Conservation (phyloP, 2,113 vertebrate genomes). For the Tor tambroides region DNA sequence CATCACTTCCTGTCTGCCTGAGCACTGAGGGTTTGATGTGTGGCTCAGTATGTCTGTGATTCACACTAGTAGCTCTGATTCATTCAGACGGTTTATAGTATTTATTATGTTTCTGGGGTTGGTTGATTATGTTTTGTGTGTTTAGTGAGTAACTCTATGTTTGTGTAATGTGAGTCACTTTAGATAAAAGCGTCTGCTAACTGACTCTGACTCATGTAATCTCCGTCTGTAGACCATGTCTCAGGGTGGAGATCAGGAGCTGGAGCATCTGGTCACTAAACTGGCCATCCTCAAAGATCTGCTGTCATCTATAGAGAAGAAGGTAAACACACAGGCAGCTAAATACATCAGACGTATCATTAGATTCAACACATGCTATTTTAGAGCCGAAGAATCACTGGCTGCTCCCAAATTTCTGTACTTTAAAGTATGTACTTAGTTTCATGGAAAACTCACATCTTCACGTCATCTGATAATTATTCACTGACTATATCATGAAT, state of each 20-base stretch:
- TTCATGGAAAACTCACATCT: neutral
- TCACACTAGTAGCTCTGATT: neutral
- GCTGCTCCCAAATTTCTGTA: too few relatives aligned
- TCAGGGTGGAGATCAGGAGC: conserved; percentile 90
- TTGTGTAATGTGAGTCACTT: neutral
- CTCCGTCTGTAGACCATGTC: conserved; percentile 74
- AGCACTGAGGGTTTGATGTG: neutral
- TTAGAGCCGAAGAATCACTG: neutral
- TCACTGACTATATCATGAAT: neutral
- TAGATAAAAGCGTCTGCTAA: neutral
- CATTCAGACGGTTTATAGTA: neutral
- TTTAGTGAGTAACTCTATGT: too few relatives aligned
- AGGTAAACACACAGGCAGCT: conserved; percentile 75
- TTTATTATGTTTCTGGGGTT: too few relatives aligned
- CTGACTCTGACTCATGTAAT: neutral
- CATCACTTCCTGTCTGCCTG: neutral
- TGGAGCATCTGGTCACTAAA: conserved; percentile 92
- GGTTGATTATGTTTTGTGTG: too few relatives aligned
- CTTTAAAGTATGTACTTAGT: neutral
- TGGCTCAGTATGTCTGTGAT: neutral
- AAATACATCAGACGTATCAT: neutral
- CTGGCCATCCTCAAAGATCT: conserved; percentile 94
- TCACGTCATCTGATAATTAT: neutral
- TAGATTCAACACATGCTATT: neutral
- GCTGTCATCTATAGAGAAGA: conserved; percentile 92